Evolutionary conservation across 2,797 vertebrate species (phyloP).

Genomic region (Agapornis canus): DNA sequence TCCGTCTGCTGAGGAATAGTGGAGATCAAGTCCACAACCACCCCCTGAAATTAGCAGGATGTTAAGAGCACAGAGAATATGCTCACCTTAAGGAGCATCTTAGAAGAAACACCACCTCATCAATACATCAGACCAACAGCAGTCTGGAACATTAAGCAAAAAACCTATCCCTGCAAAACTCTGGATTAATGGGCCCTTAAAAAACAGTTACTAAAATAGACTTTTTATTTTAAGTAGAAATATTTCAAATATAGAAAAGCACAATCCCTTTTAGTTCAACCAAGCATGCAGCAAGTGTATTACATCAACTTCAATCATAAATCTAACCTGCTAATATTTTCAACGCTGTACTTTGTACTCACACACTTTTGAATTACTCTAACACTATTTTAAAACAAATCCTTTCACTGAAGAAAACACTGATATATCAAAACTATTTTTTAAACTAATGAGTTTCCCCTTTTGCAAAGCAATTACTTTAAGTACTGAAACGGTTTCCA

Average conservation of each 20-base stretch:
- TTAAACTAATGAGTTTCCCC: constrained; percentile 30
- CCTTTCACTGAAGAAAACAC: constrained; percentile 18
- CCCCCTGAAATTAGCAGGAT: neutral
- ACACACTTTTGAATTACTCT: neutral
- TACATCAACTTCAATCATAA: constrained; percentile 33
- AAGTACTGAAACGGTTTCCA: constrained; percentile 24
- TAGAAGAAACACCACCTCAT: neutral
- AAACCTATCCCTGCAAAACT: neutral
- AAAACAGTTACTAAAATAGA: neutral
- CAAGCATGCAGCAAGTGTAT: neutral
- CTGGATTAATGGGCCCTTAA: neutral
- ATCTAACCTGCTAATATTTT: constrained; percentile 51
- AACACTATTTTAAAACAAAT: constrained; percentile 57
- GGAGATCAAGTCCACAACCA: neutral
- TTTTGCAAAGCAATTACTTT: constrained; percentile 45
- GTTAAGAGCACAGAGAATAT: neutral
- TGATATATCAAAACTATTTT: constrained; percentile 37
- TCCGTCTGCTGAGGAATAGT: neutral
- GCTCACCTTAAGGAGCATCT: neutral
- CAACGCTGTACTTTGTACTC: constrained; percentile 11
- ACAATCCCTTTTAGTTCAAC: neutral
- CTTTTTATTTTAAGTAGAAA: neutral
- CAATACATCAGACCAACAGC: neutral
- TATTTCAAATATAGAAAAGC: neutral
- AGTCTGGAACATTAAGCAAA: neutral